Evolutionary conservation across 2,888 invertebrate species (phyloP), one percentile per base, ranked within the genome.

Genomic region (Pterobdella sp.): DNA sequence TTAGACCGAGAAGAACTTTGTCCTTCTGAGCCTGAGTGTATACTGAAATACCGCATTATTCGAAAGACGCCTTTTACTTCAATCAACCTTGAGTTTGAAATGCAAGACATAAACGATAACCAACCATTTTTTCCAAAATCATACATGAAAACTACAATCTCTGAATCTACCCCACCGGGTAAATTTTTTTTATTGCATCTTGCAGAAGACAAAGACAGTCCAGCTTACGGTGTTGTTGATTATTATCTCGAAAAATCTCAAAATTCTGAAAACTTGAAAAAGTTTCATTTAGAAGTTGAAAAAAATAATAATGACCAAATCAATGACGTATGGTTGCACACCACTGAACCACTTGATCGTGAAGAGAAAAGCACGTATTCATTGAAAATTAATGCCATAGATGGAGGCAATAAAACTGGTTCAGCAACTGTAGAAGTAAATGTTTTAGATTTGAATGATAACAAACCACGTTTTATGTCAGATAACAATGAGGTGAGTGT

Each of bases 381-480:
- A 2, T 32, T 70, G 29, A 56, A 70, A 32, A 63, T 70, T 29
- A 29, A 60, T 26, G 70, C 70, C 2, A 34, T 60, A 31, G 70
- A 70, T 60, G 70, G 70, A 31, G 70, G 70, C 60, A 56, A 35
- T 22, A 70, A 36, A 36, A 70, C 70, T 10, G 70, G 70, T 18
- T 31, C 56, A 34, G 70, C 70, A n/a, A 70, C 34, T n/a, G 52
- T 70, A 4, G 70, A 70, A 60, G 69, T 77, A 10, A 36, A 63
- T 14, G 72, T 77, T 0, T 49, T 73, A 22, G 77, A 77, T 63
- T 74, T 74, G n/a, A 77, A 77, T 29, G 77, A 77, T 60, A 68
- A 77, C 70, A 29, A 74, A 1, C 77, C 77, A 2, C 70, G 60
- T 18, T 77, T 77, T 69, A 60, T 73, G 0, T 52, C 72, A 35